Evolutionary conservation across 2,888 invertebrate genomes (phyloP).

Genomic region (Stenichneumon culpator): DNA sequence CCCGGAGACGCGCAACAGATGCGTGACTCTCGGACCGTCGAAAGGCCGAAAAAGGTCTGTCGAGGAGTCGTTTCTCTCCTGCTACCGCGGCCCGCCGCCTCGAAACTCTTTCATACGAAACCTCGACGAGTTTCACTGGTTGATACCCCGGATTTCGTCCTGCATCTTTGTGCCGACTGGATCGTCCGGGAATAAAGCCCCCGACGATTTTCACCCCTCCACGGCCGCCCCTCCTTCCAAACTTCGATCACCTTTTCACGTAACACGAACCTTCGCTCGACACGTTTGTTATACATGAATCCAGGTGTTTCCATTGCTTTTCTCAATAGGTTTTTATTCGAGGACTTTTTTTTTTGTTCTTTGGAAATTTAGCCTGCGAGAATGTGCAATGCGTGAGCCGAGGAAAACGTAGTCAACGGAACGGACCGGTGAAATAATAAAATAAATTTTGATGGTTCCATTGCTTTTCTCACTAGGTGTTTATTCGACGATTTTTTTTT

Average conservation of each 20-base stretch:
- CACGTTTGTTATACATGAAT: constrained; percentile 15
- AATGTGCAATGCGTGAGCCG: background rate
- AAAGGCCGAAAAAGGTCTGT: constrained; percentile 71
- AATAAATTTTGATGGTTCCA: background rate
- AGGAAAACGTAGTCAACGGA: background rate
- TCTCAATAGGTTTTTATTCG: constrained; percentile 13
- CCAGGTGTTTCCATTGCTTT: constrained; percentile 51
- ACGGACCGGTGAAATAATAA: background rate
- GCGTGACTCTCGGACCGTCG: constrained; percentile 74
- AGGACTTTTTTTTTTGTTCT: background rate
- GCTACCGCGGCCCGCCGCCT: constrained; percentile 1
- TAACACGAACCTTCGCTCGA: constrained; percentile 42
- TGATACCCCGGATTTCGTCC: constrained; percentile 25
- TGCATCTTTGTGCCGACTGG: constrained; percentile 45
- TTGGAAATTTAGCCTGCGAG: background rate
- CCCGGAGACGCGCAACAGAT: constrained; percentile 80
- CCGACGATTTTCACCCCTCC: constrained; percentile 12
- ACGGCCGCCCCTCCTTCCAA: constrained; percentile 18
- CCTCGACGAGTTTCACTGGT: constrained; percentile 49
- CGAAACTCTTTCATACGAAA: constrained; percentile 50
- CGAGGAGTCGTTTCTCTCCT: constrained; percentile 34
- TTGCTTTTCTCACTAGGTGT: constrained; percentile 12
- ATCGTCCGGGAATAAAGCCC: constrained; percentile 54
- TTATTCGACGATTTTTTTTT: background rate
- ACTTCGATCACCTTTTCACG: constrained; percentile 40